A percentile compares a stretch with the other conserved stretches of the same genome.
Evolutionary conservation across 2,113 vertebrate species (phyloP).

Genomic region (Alces alces): DNA sequence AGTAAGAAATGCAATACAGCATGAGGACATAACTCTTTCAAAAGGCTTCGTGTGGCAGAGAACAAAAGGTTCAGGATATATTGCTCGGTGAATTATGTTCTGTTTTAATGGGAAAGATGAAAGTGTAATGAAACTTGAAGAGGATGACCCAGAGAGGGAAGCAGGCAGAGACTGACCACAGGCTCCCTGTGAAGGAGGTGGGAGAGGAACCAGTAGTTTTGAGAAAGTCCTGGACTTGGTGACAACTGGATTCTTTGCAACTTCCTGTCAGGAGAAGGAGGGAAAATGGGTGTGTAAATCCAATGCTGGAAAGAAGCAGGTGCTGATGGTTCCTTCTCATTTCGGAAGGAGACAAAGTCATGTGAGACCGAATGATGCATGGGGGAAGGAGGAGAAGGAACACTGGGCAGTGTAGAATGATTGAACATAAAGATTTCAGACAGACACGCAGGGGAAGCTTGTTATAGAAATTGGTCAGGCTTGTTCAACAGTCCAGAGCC

Average conservation of each 20-base stretch:
- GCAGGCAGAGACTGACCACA: not conserved
- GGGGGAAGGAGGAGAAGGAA: not conserved
- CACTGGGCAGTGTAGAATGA: no score
- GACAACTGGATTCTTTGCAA: not conserved
- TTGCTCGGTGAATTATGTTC: rapidly evolving
- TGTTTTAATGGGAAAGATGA: not conserved
- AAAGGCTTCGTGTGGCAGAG: not conserved
- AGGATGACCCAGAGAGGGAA: no score
- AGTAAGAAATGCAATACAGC: not conserved
- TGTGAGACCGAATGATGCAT: not conserved
- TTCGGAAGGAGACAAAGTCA: not conserved
- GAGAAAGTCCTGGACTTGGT: not conserved
- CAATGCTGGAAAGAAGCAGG: not conserved
- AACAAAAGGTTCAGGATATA: not conserved
- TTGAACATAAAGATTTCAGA: not conserved
- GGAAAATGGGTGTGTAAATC: not conserved
- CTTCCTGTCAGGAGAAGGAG: not conserved
- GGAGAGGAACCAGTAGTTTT: no score
- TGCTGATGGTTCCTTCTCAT: not conserved
- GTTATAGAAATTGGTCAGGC: rapidly evolving
- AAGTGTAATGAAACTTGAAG: not conserved
- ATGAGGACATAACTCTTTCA: not conserved
- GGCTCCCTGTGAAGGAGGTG: no score
- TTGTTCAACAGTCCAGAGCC: not conserved
- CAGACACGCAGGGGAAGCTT: not conserved